These are phyloP conservation scores for Xiphophorus hellerii DNA, from an alignment of 2,113 vertebrate species.

Conservation along the genomic window DNA sequence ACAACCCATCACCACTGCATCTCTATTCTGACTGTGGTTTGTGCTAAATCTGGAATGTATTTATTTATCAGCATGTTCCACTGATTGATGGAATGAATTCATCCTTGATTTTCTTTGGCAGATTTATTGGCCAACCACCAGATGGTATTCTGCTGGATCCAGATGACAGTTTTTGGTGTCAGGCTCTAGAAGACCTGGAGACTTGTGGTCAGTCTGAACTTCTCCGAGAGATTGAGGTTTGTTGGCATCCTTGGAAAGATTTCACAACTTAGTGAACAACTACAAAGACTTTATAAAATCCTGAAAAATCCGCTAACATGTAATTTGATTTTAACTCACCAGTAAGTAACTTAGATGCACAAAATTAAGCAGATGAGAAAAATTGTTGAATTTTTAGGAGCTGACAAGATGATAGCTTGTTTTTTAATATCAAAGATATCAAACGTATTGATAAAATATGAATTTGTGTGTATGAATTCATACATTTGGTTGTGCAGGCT, in stretches of 20 bases:
- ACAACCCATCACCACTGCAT: no score
- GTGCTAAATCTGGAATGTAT: no score
- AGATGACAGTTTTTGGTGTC: slow-evolving; percentile 96
- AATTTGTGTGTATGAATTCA: not conserved
- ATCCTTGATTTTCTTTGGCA: slow-evolving; percentile 59
- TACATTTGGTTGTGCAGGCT: slow-evolving; percentile 75
- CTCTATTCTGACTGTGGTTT: no score
- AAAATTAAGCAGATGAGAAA: not conserved
- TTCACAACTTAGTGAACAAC: not conserved
- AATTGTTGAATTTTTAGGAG: not conserved
- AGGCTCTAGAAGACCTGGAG: slow-evolving; percentile 97
- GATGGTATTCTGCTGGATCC: slow-evolving; percentile 87
- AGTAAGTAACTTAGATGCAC: not conserved
- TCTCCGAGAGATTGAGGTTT: slow-evolving; percentile 96
- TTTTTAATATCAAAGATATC: no score
- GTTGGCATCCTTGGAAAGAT: slow-evolving; percentile 9
- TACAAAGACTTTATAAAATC: not conserved
- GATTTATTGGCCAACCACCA: slow-evolving; percentile 86
- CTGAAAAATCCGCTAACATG: not conserved
- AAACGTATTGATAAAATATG: no score
- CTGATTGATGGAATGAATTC: not conserved
- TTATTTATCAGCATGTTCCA: no score
- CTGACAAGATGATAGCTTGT: no score
- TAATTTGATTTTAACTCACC: not conserved
- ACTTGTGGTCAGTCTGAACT: slow-evolving; percentile 97